Evolutionary conservation across 2,888 invertebrate species (phyloP), one percentile per base, ranked within the genome.

Genomic region (Allygus modestus): DNA sequence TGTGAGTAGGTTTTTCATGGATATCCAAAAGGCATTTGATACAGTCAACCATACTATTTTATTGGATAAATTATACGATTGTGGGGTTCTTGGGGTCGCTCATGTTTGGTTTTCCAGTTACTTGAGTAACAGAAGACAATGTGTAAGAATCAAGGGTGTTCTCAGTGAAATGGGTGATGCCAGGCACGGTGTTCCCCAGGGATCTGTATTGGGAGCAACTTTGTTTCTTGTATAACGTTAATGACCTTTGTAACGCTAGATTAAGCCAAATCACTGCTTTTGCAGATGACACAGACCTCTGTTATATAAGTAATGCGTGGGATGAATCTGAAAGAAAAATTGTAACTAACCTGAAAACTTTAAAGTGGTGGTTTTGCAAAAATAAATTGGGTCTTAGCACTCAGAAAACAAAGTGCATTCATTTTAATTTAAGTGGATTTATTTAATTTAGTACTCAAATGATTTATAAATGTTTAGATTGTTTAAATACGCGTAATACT

Each of bases 281-380:
- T 54, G 17, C 54, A 12, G 54, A 15, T 54, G 17, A 20, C 54
- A 54, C 12, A 12, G 54, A 4, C 54, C 17, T 54, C 54, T 54
- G 54, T 20, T 54, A 54, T 54, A 9, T 54, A 43, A 54, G 54
- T 54, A 12, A 54, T 17, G 12, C 54, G 54, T 54, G 54, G 54
- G 54, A 54, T 20, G 54, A 54, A 54, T 54, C 54, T 54, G 54
- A 54, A 54, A 54, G 54, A 54, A 54, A 54, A 54, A 54, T 54
- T 54, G 5, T 54, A 54, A 54, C 5, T 54, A 12, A 54, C 12
- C 20, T 54, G 54, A 5, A 54, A 54, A 54, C 17, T 17, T 54
- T 54, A 5, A 54, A 54, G 12, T 54, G 54, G 54, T 54, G 54
- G 17, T 54, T 54, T 20, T 54, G 54, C 20, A 15, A 54, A 54